Evolutionary conservation across 2,797 vertebrate genomes (phyloP).

Genomic region (Synaphobranchus kaupii): DNA sequence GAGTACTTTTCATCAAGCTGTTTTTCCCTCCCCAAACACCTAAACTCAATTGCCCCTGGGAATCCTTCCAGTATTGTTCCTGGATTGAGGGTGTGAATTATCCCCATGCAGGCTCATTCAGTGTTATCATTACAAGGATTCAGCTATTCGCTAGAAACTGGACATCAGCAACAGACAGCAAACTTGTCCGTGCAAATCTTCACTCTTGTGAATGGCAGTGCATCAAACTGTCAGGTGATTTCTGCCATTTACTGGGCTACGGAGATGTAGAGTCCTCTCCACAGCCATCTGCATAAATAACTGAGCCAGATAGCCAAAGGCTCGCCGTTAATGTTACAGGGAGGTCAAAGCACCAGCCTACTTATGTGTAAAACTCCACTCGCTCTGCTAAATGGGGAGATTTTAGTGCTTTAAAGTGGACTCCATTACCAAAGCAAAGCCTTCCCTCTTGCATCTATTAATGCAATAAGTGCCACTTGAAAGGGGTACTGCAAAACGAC

Average conservation of each 20-base stretch:
- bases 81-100: not conserved
- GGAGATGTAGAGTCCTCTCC: not conserved
- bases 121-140: not conserved
- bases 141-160: not conserved
- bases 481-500: conserved; percentile 33
- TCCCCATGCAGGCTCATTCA: not conserved
- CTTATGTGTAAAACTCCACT: conserved; percentile 11
- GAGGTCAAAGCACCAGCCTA: conserved; percentile 17
- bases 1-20: not conserved
- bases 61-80: too few species aligned
- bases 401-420: conserved; percentile 43
- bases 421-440: conserved; percentile 49
- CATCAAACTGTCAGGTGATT: conserved; percentile 32
- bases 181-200: conserved; percentile 10
- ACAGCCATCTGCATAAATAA: conserved; percentile 1
- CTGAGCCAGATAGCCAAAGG: not conserved
- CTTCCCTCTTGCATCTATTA: conserved; percentile 39
- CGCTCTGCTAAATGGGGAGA: conserved; percentile 24
- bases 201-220: conserved; percentile 27
- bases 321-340: conserved; percentile 30
- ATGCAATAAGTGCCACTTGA: conserved; percentile 47
- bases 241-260: conserved; percentile 29
- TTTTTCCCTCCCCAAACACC: not conserved
- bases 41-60: not conserved
- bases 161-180: not conserved